Evolutionary conservation across 2,797 vertebrate species (phyloP), one percentile per base, ranked within the genome.

Genomic region (Halcyon smyrnensis): DNA sequence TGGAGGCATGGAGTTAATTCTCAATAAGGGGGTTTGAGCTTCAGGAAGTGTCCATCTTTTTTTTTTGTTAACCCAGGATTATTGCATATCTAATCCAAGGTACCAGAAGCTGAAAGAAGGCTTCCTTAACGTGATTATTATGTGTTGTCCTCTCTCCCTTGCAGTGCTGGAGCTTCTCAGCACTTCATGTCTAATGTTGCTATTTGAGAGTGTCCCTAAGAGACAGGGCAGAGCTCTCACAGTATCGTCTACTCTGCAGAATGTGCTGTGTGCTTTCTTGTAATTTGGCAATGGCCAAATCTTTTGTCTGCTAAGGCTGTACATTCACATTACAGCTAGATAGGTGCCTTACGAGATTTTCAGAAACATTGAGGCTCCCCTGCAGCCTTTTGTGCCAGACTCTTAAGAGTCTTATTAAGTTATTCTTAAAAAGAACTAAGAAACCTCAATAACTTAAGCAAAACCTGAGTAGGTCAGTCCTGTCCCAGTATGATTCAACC

Each of bases 331-430:
- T 89, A 60, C 84, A 77, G 53, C 36, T 87, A 68, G 30, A 54
- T 54, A 56, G 67, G 63, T 95, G 53, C 68, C 41, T 95, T 82
- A 87, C 87, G 86, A 93, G 84, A 71, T 82, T 89, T 92, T 94
- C 86, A 87, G 92, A 87, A 95, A 89, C 12, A 12, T 0, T 50
- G 71, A 87, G 30, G 48, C 53, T 92, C 37, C 59, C 51, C 67
- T 93, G 43, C 43, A 92, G 70, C 67, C 56, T 59, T 75, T 28
- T 51, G 27, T 81, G 64, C 71, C 60, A 83, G 56, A 70, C 19
- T 82, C 39, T 53, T 3, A 81, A 84, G 56, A 87, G 48, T 48
- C 54, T 59, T 73, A 9, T 27, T 28, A 53, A 30, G 51, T 53
- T 53, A 53, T 30, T 53, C 51, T 88, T 87, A 43, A 90, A 94